These are phyloP conservation scores for Apantesis nais DNA, from an alignment of 2,888 invertebrate genomes.

Conservation along the genomic window DNA sequence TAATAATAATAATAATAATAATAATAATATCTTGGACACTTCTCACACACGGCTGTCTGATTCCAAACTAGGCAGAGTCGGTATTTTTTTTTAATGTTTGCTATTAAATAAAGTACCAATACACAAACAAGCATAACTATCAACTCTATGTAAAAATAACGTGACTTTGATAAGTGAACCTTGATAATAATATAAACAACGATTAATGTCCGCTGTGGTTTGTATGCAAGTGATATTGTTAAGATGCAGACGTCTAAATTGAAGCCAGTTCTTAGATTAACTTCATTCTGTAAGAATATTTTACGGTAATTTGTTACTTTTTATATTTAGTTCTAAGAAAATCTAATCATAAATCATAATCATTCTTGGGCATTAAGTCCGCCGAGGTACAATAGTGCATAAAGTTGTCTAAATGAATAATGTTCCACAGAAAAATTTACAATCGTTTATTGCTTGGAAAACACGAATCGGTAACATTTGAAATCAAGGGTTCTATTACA, in stretches of 20 bases:
- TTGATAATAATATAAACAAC: conserved; percentile 9
- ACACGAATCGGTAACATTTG: not conserved
- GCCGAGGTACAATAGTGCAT: too few relatives aligned
- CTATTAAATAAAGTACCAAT: not conserved
- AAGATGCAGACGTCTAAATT: conserved; percentile 35
- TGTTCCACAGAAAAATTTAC: too few relatives aligned
- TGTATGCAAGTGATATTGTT: conserved; percentile 8
- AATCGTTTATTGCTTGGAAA: not conserved
- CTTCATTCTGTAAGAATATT: conserved; percentile 23
- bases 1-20: too few relatives aligned
- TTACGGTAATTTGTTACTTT: conserved; percentile 27
- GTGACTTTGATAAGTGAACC: conserved; percentile 4
- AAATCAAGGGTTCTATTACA: not conserved
- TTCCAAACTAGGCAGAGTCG: too few relatives aligned
- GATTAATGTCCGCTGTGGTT: not conserved
- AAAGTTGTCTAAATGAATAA: too few relatives aligned
- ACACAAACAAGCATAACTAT: not conserved
- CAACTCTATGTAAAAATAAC: not conserved
- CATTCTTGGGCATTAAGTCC: too few relatives aligned
- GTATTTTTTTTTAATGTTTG: too few relatives aligned
- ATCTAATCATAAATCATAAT: not conserved
- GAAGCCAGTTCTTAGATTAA: conserved; percentile 29
- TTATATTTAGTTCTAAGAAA: not conserved
- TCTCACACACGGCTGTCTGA: too few relatives aligned
- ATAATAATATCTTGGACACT: too few relatives aligned